A percentile compares a stretch with the other conserved stretches of the same genome.
These are phyloP conservation scores for Nerophis lumbriciformis DNA, from an alignment of 2,113 vertebrate genomes.

Conservation along the genomic window DNA sequence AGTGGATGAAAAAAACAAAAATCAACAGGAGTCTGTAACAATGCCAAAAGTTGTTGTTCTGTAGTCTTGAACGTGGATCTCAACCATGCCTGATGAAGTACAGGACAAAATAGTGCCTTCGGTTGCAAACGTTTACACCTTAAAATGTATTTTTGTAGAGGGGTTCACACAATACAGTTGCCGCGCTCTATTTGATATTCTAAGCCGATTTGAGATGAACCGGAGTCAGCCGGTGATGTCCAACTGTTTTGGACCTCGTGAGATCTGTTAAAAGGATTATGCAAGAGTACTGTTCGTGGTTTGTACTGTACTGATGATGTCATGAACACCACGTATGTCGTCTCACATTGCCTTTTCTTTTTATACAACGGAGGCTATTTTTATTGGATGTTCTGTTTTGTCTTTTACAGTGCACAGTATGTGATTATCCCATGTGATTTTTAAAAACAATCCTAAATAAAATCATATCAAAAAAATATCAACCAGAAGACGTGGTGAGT, in stretches of 20 bases:
- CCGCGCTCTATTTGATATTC: conserved; percentile 26
- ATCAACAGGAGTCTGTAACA: conserved; percentile 16
- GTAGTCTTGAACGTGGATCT: background rate
- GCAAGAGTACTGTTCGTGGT: conserved; percentile 15
- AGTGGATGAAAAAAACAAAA: background rate
- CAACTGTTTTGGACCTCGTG: conserved; percentile 13
- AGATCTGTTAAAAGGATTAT: background rate
- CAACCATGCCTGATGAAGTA: background rate
- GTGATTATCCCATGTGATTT: conserved; percentile 5
- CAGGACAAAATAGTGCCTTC: conserved; percentile 61
- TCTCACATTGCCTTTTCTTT: conserved; percentile 28
- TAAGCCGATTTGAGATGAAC: conserved; percentile 7
- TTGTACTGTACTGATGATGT: conserved; percentile 28
- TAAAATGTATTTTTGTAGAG: conserved; percentile 62
- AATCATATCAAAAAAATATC: background rate
- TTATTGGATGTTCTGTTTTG: background rate
- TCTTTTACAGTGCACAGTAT: background rate
- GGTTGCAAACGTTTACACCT: conserved; percentile 65
- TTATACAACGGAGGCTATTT: conserved; percentile 1
- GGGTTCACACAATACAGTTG: conserved; percentile 37
- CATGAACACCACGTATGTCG: conserved; percentile 10
- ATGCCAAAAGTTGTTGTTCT: background rate
- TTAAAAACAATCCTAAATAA: background rate
- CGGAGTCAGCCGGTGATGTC: background rate
- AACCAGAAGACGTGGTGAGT: background rate